Conservation (phyloP, 2,888 invertebrate genomes). For the Spodoptera picta region DNA sequence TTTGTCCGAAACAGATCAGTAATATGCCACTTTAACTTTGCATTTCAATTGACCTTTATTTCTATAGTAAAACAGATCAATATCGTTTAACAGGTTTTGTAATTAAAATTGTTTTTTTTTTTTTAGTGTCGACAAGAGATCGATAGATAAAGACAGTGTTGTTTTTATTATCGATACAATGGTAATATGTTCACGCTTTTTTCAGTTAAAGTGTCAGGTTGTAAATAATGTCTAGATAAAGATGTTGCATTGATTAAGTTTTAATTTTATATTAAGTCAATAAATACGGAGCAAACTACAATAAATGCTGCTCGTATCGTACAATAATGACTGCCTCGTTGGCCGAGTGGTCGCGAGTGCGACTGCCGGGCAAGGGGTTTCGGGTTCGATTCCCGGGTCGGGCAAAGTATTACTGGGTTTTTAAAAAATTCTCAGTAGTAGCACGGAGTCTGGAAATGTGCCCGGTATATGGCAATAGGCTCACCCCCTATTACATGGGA, state of each 20-base stretch:
- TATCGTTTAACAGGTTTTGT: background rate
- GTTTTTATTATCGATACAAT: conserved; percentile 32
- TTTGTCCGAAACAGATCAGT: conserved; percentile 4
- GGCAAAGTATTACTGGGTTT: no score
- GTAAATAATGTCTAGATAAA: conserved; percentile 7
- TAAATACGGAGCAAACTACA: no score
- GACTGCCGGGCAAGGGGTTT: no score
- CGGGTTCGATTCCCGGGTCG: no score
- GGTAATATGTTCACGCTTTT: conserved; percentile 33
- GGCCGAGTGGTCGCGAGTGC: no score
- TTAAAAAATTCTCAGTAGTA: no score
- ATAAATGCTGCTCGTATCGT: no score
- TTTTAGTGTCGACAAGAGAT: conserved; percentile 45
- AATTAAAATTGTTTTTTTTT: conserved; percentile 2
- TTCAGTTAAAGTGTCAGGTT: conserved; percentile 13
- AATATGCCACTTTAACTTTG: conserved; percentile 17
- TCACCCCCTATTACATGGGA: no score
- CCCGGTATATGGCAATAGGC: no score
- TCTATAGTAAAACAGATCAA: accelerated
- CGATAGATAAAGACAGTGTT: conserved; percentile 23
- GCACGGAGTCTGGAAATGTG: no score
- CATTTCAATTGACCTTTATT: background rate
- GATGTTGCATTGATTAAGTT: background rate
- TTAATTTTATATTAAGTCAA: background rate
- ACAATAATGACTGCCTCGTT: no score